These are phyloP conservation scores for Crenuchus spilurus DNA, from an alignment of 2,797 vertebrate species.

Conservation along the genomic window DNA sequence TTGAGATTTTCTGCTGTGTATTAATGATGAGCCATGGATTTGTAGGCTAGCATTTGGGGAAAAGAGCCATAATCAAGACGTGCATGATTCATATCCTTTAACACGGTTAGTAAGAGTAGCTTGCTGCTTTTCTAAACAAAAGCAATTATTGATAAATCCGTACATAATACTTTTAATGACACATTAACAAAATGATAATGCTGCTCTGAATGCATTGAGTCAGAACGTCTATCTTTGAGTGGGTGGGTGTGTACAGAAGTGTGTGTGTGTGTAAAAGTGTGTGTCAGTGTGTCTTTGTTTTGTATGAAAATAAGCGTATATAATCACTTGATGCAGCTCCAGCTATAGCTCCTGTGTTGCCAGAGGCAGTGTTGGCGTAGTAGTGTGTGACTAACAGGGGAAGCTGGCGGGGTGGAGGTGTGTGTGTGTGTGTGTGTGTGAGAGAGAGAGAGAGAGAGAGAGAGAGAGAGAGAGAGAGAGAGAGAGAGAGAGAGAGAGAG, in stretches of 20 bases:
- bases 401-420: conserved; percentile 22
- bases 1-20: background rate
- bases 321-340: conserved; percentile 53
- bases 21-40: conserved; percentile 4
- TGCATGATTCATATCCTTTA: background rate
- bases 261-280: conserved; percentile 8
- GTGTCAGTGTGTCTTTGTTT: conserved; percentile 24
- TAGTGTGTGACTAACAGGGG: conserved; percentile 39
- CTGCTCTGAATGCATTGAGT: background rate
- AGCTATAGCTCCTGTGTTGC: conserved; percentile 47
- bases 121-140: conserved; percentile 16
- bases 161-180: conserved; percentile 14
- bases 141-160: conserved; percentile 33
- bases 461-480: conserved; percentile 15
- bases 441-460: conserved; percentile 11
- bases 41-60: background rate
- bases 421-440: background rate
- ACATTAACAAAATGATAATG: conserved; percentile 25
- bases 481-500: conserved; percentile 16
- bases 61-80: background rate
- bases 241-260: conserved; percentile 13
- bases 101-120: conserved; percentile 24
- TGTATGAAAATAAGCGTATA: conserved; percentile 49
- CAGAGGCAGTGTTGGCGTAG: conserved; percentile 41
- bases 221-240: background rate